phyloP scores from a whole-genome alignment of 2,888 invertebrate species.

The Ormyrus labotus region DNA sequence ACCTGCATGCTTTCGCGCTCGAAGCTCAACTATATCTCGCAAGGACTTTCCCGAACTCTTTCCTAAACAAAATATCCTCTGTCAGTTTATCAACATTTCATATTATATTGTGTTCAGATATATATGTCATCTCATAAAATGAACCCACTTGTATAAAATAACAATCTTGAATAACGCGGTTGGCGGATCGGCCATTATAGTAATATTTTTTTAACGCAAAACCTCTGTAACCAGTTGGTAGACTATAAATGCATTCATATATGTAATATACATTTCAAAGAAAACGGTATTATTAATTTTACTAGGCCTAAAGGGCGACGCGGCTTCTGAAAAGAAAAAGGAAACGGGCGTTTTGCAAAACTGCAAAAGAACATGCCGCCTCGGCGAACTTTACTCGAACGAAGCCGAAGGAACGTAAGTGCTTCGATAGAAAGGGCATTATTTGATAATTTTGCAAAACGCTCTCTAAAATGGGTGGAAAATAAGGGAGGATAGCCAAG shows the following conservation, averaged over 20 bases:
- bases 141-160: constrained; percentile 41
- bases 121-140: constrained; percentile 33
- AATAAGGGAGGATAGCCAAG: no score
- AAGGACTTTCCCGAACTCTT: constrained; percentile 18
- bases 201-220: constrained; percentile 49
- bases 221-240: constrained; percentile 64
- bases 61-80: constrained; percentile 37
- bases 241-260: constrained; percentile 71
- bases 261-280: constrained; percentile 63
- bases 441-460: no score
- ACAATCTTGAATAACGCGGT: constrained; percentile 45
- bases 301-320: constrained; percentile 74
- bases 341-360: constrained; percentile 10
- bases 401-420: no score
- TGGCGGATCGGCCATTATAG: constrained; percentile 58
- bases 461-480: no score
- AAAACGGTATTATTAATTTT: constrained; percentile 64
- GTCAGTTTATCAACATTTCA: constrained; percentile 30
- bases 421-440: no score
- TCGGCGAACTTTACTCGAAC: no score
- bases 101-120: constrained; percentile 20
- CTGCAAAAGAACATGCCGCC: not conserved
- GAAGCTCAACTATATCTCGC: not conserved
- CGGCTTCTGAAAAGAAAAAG: constrained; percentile 59
- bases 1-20: not conserved